Evolutionary conservation across 2,113 vertebrate species (phyloP), one percentile per base, ranked within the genome.

Genomic region (Amphiprion ocellaris): DNA sequence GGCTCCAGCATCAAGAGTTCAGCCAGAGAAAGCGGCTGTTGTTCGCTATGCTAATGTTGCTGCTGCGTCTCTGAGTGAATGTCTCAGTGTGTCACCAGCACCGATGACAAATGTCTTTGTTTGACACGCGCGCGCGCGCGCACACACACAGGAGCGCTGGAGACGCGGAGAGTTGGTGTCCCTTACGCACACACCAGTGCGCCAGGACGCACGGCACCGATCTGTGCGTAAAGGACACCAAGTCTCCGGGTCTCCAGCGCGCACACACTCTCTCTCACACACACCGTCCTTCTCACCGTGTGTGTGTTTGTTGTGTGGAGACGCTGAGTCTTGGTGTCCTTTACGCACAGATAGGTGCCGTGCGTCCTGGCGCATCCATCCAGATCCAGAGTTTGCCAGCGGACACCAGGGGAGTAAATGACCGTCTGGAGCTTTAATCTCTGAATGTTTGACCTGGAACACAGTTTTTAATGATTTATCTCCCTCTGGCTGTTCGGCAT

Each of bases 11-110:
- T 87, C 66, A 79, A 81, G 63, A 49, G 39, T 2, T 0, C 12
- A 0, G 62, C n/a, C 75, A 80, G 37, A 87, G 81, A 88, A 76
- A 81, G 90, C 49, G 21, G 55, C 79, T 83, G 84, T 90, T 92
- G 89, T 93, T 85, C 75, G 7, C 28, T 52, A 84, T 90, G 89
- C 72, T 87, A 89, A 93, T 90, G 56, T 37, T 37, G 7, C 28
- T 60, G 58, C 66, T 61, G 46, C 69, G 26, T 52, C 44, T 64
- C 55, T 54, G 69, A 72, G 82, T 84, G 78, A 74, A 71, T 78
- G 81, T 82, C 78, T 75, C 76, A 74, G 85, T 83, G 65, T 77
- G 87, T 81, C 74, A 79, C 86, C 73, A 72, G 53, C 71, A 67
- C 49, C 50, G 64, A 82, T 82, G 83, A 84, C 82, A 88, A 77